Base-by-base conservation (phyloP, 2,888 invertebrate species). In the Amiota mariae region DNA sequence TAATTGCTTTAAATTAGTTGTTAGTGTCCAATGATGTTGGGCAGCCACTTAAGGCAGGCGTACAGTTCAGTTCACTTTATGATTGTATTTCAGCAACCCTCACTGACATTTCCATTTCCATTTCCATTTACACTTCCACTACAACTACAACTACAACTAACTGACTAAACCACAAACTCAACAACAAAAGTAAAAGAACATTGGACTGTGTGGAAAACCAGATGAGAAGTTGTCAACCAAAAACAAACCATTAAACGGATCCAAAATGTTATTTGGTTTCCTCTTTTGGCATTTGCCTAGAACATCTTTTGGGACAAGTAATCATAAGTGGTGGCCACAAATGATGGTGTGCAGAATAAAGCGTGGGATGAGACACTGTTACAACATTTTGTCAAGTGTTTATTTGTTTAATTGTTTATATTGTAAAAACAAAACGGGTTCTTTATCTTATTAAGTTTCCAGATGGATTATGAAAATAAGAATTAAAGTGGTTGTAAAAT, bases 1-100 rank as follows among this genome's bases (percentile, higher is more conserved):
- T 87, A 86, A 86, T 87, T 87, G 80, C 78, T 80, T 82, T 81
- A 87, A 86, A 86, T 87, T 86, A 87, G 86, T 85, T 87, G 86
- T 86, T 78, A 87, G 87, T 81, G 77, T 79, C 79, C 71, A 71
- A 57, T 20, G 59, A 54, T 36, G 67, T 71, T 13, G 46, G 63
- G 51, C 36, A 73, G 74, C 67, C 77, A 75, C 74, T 72, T 73
- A 74, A 78, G 77, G 66, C 70, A 74, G 13, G 56, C 67, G 64
- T 61, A 47, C 4, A 57, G 48, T 57, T 54, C 4, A 57, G 48
- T 57, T 54, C 13, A 36, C 46, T 54, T 15, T 15, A 13, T 54
- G 59, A 36, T 36, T 24, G 61, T 11, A 8, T 24, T 51, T 20
- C 36, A 20, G 61, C 63, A 47, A 59, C 54, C 48, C 54, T 46